These are phyloP conservation scores for Aurelia aurita DNA, from an alignment of 30 jellyfish, hydroid and myxozoan species.

Conservation along the genomic window DNA sequence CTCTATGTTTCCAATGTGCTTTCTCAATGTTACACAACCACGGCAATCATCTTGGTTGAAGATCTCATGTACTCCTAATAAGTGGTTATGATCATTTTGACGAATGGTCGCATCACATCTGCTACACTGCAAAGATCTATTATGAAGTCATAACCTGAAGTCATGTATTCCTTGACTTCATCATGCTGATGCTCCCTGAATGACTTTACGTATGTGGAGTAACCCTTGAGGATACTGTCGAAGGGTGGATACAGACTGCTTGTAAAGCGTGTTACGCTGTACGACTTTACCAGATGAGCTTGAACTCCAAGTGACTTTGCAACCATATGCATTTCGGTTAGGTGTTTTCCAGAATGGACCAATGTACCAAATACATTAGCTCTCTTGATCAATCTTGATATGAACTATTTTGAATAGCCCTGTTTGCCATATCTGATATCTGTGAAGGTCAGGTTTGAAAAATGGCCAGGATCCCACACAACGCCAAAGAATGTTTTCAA, in stretches of 20 bases:
- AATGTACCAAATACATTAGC: conserved; percentile 17
- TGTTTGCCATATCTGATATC: conserved; percentile 28
- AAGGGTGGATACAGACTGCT: conserved; percentile 12
- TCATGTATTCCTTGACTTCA: conserved; percentile 13
- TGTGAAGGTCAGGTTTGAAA: conserved; percentile 28
- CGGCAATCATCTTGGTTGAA: too few species aligned
- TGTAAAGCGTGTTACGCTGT: conserved; percentile 27
- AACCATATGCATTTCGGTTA: conserved; percentile 14
- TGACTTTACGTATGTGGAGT: too few species aligned
- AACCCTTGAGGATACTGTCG: too few species aligned
- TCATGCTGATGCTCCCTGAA: not conserved
- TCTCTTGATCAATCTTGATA: conserved; percentile 10
- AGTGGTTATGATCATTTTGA: conserved; percentile 7
- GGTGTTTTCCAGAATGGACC: conserved; percentile 36
- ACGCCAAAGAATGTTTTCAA: conserved; percentile 21
- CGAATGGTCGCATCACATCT: conserved; percentile 21
- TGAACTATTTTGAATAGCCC: not conserved
- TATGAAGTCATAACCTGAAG: conserved; percentile 16
- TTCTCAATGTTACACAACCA: too few species aligned
- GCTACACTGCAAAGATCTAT: conserved; percentile 13
- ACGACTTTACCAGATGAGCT: conserved; percentile 34
- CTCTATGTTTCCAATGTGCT: too few species aligned
- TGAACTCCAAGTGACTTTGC: conserved; percentile 38
- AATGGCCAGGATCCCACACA: conserved; percentile 40
- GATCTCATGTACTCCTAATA: not conserved